These are phyloP conservation scores for Phyllostomus discolor DNA, from an alignment of 2,113 vertebrate genomes.

Conservation along the genomic window DNA sequence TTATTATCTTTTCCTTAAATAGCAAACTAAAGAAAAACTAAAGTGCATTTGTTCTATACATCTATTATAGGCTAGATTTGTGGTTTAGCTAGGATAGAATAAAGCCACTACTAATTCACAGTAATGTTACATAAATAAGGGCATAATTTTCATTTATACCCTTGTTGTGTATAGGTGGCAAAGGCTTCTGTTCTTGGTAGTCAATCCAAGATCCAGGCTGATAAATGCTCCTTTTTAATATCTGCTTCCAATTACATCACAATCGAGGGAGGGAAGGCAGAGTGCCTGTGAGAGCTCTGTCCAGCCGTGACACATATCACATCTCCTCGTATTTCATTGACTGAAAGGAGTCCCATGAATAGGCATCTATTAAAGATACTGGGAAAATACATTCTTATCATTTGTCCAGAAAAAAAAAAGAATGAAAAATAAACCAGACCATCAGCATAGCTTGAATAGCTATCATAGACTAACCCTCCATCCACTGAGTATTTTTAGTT, in stretches of 20 bases:
- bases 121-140: background rate
- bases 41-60: background rate
- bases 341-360: background rate
- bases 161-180: background rate
- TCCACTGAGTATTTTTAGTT: background rate
- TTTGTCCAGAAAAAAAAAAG: background rate
- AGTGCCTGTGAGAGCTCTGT: background rate
- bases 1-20: background rate
- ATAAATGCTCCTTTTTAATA: background rate
- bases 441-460: background rate
- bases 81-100: background rate
- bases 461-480: background rate
- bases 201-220: background rate
- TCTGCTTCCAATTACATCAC: background rate
- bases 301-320: background rate
- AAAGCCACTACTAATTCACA: background rate
- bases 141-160: background rate
- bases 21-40: background rate
- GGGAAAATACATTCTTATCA: background rate
- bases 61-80: background rate
- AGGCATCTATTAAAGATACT: background rate
- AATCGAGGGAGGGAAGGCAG: rapidly evolving
- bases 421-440: background rate
- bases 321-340: background rate
- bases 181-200: background rate